Conservation (phyloP, 2,888 invertebrate genomes). For the Romanomermis culicivorax region DNA sequence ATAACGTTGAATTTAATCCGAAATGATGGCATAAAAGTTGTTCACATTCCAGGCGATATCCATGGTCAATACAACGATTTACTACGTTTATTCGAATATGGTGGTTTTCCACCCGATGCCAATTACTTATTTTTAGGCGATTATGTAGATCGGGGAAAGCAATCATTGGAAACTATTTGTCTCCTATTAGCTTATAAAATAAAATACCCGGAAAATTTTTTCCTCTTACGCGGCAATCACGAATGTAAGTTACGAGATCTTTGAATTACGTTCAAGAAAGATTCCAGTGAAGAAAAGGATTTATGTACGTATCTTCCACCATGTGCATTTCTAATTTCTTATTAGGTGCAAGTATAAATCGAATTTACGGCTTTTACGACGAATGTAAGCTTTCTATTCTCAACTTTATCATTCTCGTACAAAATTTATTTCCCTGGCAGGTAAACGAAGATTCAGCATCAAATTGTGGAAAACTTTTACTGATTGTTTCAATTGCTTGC, state of each 20-base stretch:
- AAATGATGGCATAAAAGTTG: neutral
- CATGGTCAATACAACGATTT: slow-evolving; percentile 95
- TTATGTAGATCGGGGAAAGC: slow-evolving; percentile 84
- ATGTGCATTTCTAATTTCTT: no score
- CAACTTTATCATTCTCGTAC: neutral
- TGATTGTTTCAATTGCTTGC: slow-evolving; percentile 28
- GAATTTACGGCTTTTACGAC: slow-evolving; percentile 67
- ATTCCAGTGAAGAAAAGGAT: neutral
- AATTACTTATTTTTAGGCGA: slow-evolving; percentile 93
- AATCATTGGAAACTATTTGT: slow-evolving; percentile 92
- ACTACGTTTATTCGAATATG: slow-evolving; percentile 81
- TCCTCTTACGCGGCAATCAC: slow-evolving; percentile 36
- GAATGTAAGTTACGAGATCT: slow-evolving; percentile 29
- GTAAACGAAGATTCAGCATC: slow-evolving; percentile 34
- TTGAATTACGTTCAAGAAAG: neutral
- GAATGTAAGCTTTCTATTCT: slow-evolving; percentile 34
- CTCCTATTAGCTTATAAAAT: slow-evolving; percentile 48
- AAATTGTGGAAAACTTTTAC: slow-evolving; percentile 36
- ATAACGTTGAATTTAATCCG: neutral
- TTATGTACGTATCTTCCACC: neutral
- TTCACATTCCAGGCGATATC: slow-evolving; percentile 52
- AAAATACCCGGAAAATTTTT: slow-evolving; percentile 80
- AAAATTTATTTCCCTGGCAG: no score
- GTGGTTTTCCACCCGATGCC: slow-evolving; percentile 91
- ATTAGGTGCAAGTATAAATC: slow-evolving; percentile 35